Evolutionary conservation across 2,113 vertebrate species (phyloP).

Genomic region (Empidonax alnorum): DNA sequence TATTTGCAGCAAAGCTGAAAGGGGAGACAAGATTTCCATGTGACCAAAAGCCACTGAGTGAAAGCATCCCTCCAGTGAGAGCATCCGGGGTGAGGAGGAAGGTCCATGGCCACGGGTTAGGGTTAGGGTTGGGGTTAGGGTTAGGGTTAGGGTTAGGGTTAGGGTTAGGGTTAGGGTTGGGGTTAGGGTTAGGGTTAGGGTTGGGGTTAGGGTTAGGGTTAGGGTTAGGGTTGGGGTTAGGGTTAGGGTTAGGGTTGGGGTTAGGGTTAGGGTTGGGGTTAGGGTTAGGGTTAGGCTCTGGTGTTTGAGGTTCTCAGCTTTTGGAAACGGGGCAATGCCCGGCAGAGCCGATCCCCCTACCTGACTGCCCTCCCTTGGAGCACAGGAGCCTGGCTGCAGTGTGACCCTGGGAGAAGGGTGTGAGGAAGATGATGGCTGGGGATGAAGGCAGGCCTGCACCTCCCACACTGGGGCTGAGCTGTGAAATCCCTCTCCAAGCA

Average conservation of each 20-base stretch:
- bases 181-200: too few species aligned
- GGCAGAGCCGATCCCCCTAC: background rate
- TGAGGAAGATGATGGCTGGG: background rate
- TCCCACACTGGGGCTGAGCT: background rate
- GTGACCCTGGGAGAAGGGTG: rapidly evolving
- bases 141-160: too few species aligned
- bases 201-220: too few species aligned
- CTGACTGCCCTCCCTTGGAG: background rate
- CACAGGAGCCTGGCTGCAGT: background rate
- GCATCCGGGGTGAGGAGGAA: rapidly evolving
- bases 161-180: too few species aligned
- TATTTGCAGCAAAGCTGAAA: background rate
- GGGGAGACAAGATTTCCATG: rapidly evolving
- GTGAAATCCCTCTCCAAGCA: rapidly evolving
- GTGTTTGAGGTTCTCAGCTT: background rate
- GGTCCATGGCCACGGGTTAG: rapidly evolving
- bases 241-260: too few species aligned
- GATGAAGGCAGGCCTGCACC: background rate
- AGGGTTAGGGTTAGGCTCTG: rapidly evolving
- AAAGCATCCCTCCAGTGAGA: rapidly evolving
- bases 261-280: too few species aligned
- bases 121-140: too few species aligned
- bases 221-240: too few species aligned
- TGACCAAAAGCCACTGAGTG: background rate
- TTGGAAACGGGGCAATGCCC: rapidly evolving